Percentiles rank a stretch among this genome's conserved stretches.
These are phyloP conservation scores for Machimus rusticus DNA, from an alignment of 2,888 invertebrate genomes.

Conservation along the genomic window DNA sequence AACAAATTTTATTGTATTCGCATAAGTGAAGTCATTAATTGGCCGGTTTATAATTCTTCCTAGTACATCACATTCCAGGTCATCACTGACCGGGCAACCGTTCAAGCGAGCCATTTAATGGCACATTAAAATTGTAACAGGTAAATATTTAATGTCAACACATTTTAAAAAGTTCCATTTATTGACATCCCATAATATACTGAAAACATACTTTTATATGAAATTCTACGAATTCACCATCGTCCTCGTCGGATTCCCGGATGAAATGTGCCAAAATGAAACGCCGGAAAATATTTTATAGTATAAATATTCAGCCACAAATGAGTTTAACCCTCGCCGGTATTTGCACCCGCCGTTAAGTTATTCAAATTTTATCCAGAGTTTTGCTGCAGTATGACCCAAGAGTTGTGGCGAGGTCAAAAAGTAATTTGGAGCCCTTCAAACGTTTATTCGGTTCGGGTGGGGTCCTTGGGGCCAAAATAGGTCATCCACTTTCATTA, in stretches of 20 bases:
- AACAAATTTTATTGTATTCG: not conserved
- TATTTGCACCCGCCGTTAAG: not conserved
- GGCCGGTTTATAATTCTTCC: not conserved
- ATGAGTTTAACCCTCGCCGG: not conserved
- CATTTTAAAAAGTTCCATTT: constrained; percentile 2
- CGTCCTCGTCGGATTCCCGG: not conserved
- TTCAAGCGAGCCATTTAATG: not conserved
- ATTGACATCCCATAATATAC: not conserved
- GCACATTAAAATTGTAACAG: not conserved
- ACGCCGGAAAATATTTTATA: not conserved
- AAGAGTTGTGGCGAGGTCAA: not conserved
- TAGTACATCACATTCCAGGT: not conserved
- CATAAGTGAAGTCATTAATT: not conserved
- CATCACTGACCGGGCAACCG: not conserved
- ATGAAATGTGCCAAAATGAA: not conserved
- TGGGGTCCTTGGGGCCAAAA: not conserved
- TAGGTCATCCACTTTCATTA: constrained; percentile 21
- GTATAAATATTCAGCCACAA: not conserved
- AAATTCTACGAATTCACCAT: not conserved
- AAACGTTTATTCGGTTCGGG: not conserved
- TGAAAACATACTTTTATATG: not conserved
- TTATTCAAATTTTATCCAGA: not conserved
- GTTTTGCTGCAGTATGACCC: not conserved
- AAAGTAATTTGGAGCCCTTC: not conserved
- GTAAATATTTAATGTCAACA: not conserved